Conservation (phyloP, 2,113 vertebrate species). For the Tachysurus fulvidraco region DNA sequence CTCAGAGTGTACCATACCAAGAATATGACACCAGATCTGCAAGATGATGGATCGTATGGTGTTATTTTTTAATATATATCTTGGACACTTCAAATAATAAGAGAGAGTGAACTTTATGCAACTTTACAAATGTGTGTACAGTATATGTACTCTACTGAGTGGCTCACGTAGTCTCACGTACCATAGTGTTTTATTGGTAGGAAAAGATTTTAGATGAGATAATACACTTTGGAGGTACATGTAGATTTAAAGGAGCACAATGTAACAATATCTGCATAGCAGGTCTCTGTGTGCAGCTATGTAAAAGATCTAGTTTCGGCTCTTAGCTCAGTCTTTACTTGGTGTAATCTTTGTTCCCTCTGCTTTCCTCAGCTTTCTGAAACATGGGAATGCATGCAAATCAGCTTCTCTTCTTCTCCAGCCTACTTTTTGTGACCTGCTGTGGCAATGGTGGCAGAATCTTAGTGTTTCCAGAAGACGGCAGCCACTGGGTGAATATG, state of each 20-base stretch:
- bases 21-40: not conserved
- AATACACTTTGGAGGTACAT: not conserved
- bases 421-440: conserved; percentile 25
- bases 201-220: not conserved
- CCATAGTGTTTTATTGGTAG: not conserved
- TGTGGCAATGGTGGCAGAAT: conserved; percentile 66
- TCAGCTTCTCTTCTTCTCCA: conserved; percentile 13
- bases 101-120: not conserved
- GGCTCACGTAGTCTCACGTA: not conserved
- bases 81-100: not conserved
- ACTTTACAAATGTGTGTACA: not conserved
- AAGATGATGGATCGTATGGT: too few species aligned
- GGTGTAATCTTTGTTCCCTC: conserved; percentile 10
- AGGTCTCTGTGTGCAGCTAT: not conserved
- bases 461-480: conserved; percentile 74
- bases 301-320: not conserved
- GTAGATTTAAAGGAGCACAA: not conserved
- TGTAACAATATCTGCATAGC: not conserved
- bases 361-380: conserved; percentile 18
- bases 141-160: not conserved
- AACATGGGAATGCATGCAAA: conserved; percentile 33
- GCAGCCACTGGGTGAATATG: conserved; percentile 84
- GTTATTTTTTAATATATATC: not conserved
- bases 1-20: conserved; percentile 12
- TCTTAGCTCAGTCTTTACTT: not conserved